Percentiles rank a stretch among this genome's conserved stretches.
phyloP scores from a whole-genome alignment of 1,140 invertebrate species.

The Drosophila takahashii region DNA sequence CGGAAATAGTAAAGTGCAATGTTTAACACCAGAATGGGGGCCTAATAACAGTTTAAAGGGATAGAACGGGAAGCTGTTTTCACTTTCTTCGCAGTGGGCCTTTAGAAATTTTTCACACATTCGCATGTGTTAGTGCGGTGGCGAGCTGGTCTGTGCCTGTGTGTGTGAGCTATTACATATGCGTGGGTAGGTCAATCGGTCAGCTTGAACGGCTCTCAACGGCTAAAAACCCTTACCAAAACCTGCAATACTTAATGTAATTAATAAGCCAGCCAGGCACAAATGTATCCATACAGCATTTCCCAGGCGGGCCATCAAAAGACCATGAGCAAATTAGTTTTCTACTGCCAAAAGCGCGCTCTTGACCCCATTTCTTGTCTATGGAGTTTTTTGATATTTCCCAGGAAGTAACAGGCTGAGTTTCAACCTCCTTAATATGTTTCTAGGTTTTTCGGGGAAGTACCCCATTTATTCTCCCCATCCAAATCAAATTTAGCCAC shows the following conservation, averaged over 20 bases:
- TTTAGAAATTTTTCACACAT: conserved; percentile 64
- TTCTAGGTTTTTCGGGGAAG: conserved; percentile 16
- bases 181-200: conserved; percentile 80
- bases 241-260: conserved; percentile 22
- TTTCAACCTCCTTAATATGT: conserved; percentile 43
- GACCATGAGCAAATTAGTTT: conserved; percentile 62
- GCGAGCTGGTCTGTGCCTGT: conserved; percentile 18
- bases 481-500: conserved; percentile 1
- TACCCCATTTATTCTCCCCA: not conserved
- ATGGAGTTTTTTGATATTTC: conserved; percentile 8
- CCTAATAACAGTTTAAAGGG: not conserved
- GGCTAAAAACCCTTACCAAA: not conserved
- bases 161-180: conserved; percentile 69
- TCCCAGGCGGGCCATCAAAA: conserved; percentile 59
- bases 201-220: conserved; percentile 26
- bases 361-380: conserved; percentile 63
- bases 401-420: conserved; percentile 5
- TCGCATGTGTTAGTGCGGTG: conserved; percentile 34
- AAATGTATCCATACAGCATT: conserved; percentile 26
- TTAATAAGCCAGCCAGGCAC: conserved; percentile 27
- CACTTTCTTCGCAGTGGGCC: conserved; percentile 56
- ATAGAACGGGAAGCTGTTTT: conserved; percentile 26
- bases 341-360: conserved; percentile 52
- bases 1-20: conserved; percentile 16
- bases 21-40: not conserved